Percentiles rank a stretch among this genome's conserved stretches.
Conservation (phyloP, 2,888 invertebrate species). For the Epiperipatus broadwayi region DNA sequence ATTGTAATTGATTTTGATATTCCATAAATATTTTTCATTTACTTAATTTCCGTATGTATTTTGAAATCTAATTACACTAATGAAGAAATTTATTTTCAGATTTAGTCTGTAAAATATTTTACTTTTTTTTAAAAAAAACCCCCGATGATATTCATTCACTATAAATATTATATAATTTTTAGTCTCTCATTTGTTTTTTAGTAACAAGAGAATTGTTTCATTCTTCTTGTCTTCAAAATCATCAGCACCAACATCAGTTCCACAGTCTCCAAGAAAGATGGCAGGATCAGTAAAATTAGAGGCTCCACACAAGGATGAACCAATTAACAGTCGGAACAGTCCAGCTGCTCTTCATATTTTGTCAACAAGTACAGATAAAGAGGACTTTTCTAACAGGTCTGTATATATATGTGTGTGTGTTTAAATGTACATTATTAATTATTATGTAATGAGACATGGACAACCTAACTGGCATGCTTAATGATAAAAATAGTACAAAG, state of each 20-base stretch:
- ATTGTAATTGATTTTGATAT: no score
- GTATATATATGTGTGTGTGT: conserved; percentile 9
- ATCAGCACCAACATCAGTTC: conserved; percentile 22
- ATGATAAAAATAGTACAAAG: background rate
- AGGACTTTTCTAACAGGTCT: conserved; percentile 27
- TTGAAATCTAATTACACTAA: no score
- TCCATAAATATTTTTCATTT: no score
- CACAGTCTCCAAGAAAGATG: conserved; percentile 9
- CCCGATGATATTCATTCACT: no score
- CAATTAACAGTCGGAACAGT: conserved; percentile 27
- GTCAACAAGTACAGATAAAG: conserved; percentile 25
- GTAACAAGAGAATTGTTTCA: no score
- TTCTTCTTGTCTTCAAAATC: conserved; percentile 24
- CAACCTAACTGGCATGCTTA: no score
- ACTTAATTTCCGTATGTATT: no score
- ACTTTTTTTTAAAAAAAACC: no score
- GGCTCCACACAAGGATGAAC: conserved; percentile 24
- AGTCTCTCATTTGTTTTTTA: no score
- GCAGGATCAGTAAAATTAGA: conserved; percentile 17
- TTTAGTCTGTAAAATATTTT: no score
- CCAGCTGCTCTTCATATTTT: conserved; percentile 27
- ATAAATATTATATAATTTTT: no score
- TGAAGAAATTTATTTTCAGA: no score
- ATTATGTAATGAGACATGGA: background rate
- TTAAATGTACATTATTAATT: background rate